These are phyloP conservation scores for Cathartes aura DNA, from an alignment of 2,113 vertebrate species.

Conservation along the genomic window DNA sequence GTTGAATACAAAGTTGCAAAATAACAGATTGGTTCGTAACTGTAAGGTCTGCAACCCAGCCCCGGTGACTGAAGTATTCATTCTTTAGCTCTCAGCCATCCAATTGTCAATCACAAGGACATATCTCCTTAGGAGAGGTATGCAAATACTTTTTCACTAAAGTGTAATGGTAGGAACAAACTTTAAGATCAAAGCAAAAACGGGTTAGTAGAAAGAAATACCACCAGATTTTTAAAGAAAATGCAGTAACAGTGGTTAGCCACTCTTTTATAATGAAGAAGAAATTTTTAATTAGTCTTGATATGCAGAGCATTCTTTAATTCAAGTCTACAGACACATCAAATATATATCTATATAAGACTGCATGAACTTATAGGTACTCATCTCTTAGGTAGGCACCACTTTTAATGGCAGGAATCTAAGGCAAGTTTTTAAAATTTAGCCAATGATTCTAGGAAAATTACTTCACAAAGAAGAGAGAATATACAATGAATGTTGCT, in stretches of 20 bases:
- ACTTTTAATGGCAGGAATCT: background rate
- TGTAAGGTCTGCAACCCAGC: accelerated
- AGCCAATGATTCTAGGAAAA: background rate
- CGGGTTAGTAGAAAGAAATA: background rate
- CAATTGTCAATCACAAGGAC: background rate
- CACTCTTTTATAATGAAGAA: background rate
- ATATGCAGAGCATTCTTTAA: background rate
- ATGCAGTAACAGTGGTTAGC: background rate
- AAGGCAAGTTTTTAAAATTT: background rate
- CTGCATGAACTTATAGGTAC: background rate
- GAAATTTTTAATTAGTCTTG: background rate
- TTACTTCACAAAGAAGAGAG: background rate
- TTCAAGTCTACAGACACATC: background rate
- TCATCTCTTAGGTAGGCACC: background rate
- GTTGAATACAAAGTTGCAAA: background rate
- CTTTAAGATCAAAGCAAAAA: background rate
- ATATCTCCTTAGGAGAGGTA: background rate
- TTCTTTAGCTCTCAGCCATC: background rate
- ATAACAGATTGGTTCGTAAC: background rate
- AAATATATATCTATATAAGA: background rate
- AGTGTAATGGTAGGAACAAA: background rate
- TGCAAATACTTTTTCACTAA: background rate
- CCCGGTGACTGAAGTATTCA: background rate
- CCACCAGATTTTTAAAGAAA: background rate
- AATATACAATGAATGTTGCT: background rate